phyloP scores from a whole-genome alignment of 1,140 invertebrate species.

The Cotesia vestalis region DNA sequence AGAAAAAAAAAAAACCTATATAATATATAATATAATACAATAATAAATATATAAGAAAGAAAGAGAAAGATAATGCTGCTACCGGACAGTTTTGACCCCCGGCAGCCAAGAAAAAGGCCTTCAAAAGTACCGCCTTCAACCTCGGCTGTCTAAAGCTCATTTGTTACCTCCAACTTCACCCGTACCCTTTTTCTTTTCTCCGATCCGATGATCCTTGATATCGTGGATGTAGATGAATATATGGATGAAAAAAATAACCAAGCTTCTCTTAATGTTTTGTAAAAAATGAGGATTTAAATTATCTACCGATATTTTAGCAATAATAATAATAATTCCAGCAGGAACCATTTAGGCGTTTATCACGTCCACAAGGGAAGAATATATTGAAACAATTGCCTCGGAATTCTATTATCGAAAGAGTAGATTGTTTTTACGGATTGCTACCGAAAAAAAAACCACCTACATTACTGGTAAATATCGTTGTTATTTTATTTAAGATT shows the following conservation, averaged over 20 bases:
- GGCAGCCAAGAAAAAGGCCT: constrained; percentile 50
- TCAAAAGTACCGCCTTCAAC: constrained; percentile 56
- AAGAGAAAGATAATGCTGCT: constrained; percentile 47
- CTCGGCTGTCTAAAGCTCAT: constrained; percentile 54
- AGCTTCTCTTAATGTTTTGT: no score
- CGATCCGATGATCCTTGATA: neutral
- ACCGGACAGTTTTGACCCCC: constrained; percentile 53
- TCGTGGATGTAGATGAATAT: no score
- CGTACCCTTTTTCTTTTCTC: constrained; percentile 1
- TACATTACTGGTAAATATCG: neutral
- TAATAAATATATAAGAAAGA: constrained; percentile 38
- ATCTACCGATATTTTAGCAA: neutral
- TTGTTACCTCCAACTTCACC: constrained; percentile 48
- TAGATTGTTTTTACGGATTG: constrained; percentile 39
- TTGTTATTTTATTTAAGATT: no score
- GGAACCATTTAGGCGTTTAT: neutral
- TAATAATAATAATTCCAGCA: neutral
- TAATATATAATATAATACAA: neutral
- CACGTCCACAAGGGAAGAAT: neutral
- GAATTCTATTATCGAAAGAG: constrained; percentile 2
- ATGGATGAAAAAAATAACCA: no score
- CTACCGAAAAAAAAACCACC: constrained; percentile 47
- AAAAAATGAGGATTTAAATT: constrained; percentile 5
- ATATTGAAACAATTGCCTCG: neutral
- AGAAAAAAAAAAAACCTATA: constrained; percentile 4